Base-by-base conservation (phyloP, 2,113 vertebrate species). In the Zonotrichia leucophrys region DNA sequence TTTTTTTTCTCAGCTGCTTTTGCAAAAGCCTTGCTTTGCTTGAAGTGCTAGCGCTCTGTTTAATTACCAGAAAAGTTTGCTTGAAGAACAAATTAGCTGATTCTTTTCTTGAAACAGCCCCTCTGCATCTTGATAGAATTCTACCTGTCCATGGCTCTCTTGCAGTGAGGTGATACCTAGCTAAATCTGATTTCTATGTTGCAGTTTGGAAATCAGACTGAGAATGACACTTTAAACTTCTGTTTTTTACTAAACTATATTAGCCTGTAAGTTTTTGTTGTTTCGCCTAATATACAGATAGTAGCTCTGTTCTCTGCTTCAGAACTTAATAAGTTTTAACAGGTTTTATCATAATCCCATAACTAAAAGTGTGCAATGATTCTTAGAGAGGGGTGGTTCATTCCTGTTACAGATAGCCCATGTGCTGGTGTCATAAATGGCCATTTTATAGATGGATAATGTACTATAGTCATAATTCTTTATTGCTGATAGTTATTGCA, bases 371-470 rank as follows among this genome's bases (percentile, higher is more conserved):
- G 46, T 93, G 47, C 67, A 92, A 87, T 97, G 90, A 97, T 96
- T 98, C 87, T 97, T 95, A 92, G 88, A 94, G 96, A 96, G 64
- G 79, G 80, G 70, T 96, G 87, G 95, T 96, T 92, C 89, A 44
- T 89, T 89, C 78, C 58, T 96, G 80, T 95, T 98, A 91, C 77
- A 95, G 94, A 97, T 89, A 94, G 92, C 85, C 92, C 92, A 59
- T 92, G 92, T 76, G 83, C 83, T 82, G 83, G 93, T 97, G 96
- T 98, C 97, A 97, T 98, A 97, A 98, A 98, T 96, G 97, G 96
- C 97, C 95, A 93, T 98, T 98, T 98, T 97, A 98, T 97, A 98
- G 97, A 98, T 97, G 97, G 97, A 98, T 98, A 98, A 98, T 98
- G 97, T 97, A 97, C 97, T 98, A 95, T 91, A 97, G 96, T 96